A percentile compares a stretch with the other conserved stretches of the same genome.
phyloP scores from a whole-genome alignment of 2,113 vertebrate genomes.

The Dipodomys spectabilis region DNA sequence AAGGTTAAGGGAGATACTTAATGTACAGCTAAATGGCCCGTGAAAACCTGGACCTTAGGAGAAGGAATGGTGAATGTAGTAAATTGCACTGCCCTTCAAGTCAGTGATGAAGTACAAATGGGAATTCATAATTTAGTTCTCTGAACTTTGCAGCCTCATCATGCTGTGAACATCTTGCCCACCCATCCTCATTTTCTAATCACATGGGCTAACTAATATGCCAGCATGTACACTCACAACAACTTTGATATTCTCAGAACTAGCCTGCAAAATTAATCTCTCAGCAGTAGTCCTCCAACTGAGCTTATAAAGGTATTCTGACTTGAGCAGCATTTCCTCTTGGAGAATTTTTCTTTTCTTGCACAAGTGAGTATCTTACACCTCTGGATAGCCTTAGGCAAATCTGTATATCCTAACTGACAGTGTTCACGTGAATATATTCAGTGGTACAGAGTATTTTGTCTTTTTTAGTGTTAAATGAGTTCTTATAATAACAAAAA shows the following conservation, averaged over 20 bases:
- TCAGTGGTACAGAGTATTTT: not conserved
- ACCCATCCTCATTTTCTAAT: not conserved
- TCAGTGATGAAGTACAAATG: not conserved
- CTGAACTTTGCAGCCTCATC: not conserved
- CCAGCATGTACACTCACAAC: not conserved
- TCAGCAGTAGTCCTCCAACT: not conserved
- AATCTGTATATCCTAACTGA: not conserved
- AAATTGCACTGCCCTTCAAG: slow-evolving; percentile 20
- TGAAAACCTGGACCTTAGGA: slow-evolving; percentile 52
- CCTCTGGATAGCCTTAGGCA: not conserved
- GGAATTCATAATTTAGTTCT: not conserved
- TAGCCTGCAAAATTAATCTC: not conserved
- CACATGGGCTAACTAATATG: not conserved
- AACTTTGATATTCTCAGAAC: not conserved
- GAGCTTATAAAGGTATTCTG: not conserved
- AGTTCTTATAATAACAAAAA: not conserved
- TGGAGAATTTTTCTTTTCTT: not conserved
- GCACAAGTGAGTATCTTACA: not conserved
- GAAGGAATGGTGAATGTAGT: slow-evolving; percentile 47
- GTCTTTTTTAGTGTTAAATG: slow-evolving; percentile 14
- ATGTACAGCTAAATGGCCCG: slow-evolving; percentile 30
- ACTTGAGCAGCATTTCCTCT: not conserved
- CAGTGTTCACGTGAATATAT: not conserved
- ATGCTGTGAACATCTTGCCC: not conserved
- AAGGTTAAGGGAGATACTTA: slow-evolving; percentile 15